phyloP scores from a whole-genome alignment of 1,140 invertebrate species.

The Magallana gigas region DNA sequence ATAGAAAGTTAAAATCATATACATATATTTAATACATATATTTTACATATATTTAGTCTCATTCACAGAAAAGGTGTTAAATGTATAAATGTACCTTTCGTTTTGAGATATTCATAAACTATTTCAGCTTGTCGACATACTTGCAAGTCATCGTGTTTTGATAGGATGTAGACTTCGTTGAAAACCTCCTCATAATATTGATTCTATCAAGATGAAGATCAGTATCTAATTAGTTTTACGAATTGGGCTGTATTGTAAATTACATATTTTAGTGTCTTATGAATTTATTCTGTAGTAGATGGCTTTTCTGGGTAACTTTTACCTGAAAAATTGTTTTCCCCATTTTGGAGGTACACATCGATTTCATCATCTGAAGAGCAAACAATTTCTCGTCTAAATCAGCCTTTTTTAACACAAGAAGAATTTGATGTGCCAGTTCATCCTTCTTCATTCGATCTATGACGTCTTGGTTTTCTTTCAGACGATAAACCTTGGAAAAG shows the following conservation, averaged over 20 bases:
- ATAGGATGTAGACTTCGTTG: neutral
- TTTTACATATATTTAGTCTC: no score
- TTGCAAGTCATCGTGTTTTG: neutral
- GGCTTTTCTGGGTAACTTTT: neutral
- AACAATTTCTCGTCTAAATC: neutral
- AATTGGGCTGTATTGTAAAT: no score
- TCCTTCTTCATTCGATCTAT: slow-evolving; percentile 9
- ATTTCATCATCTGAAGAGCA: slow-evolving; percentile 24
- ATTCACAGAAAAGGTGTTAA: no score
- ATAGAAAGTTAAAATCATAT: no score
- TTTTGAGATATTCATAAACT: slow-evolving; percentile 3
- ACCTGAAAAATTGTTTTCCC: slow-evolving; percentile 22
- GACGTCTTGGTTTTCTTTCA: slow-evolving; percentile 39
- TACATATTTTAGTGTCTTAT: no score
- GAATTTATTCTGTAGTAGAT: no score
- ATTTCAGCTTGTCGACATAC: neutral
- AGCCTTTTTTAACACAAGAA: neutral
- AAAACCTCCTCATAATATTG: neutral
- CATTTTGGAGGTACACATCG: neutral
- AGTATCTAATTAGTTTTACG: neutral
- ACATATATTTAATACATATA: no score
- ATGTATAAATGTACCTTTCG: neutral
- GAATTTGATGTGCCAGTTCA: neutral
- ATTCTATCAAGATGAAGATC: neutral
- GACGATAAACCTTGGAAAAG: neutral